A percentile compares a stretch with the other conserved stretches of the same genome.
phyloP scores from a whole-genome alignment of 2,113 vertebrate species.

The Chionodraco myersi region DNA sequence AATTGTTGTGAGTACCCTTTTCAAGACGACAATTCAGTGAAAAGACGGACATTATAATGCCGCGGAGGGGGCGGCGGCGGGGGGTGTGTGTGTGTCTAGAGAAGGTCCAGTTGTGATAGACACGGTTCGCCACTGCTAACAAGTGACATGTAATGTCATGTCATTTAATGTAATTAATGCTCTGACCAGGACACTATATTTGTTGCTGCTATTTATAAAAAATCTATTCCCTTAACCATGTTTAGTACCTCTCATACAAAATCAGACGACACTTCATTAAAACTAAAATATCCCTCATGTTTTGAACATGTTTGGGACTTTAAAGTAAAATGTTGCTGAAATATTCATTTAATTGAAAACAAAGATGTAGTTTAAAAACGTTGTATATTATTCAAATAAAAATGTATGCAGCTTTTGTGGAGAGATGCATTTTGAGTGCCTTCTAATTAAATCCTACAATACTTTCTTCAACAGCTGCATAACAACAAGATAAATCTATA shows the following conservation, averaged over 20 bases:
- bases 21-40: too few species aligned
- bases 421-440: neutral
- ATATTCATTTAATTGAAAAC: neutral
- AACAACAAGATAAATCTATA: conserved; percentile 32
- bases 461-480: neutral
- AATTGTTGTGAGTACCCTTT: too few species aligned
- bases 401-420: neutral
- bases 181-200: too few species aligned
- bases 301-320: neutral
- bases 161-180: too few species aligned
- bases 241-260: neutral
- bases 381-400: neutral
- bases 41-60: too few species aligned
- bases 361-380: neutral
- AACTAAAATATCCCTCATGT: neutral
- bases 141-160: too few species aligned
- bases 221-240: too few species aligned
- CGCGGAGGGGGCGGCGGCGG: too few species aligned
- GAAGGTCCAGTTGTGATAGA: too few species aligned
- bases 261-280: neutral
- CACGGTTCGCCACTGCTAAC: too few species aligned
- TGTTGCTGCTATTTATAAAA: too few species aligned
- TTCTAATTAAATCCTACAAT: neutral
- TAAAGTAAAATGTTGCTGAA: neutral
- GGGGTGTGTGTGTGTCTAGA: too few species aligned